Base-by-base conservation (phyloP, 2,888 invertebrate genomes). In the Callimorpha dominula region DNA sequence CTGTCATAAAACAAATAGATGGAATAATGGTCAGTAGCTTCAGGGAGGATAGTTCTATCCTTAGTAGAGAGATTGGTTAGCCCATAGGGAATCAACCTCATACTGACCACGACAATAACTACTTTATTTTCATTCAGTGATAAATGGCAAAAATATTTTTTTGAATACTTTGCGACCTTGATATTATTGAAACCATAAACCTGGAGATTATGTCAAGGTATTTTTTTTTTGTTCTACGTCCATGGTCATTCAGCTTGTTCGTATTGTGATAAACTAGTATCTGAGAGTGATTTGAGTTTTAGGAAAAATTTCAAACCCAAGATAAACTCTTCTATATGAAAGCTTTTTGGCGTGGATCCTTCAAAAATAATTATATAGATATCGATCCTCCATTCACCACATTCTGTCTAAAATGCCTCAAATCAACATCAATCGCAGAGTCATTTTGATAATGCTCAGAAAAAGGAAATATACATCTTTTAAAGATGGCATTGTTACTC, bases 371-470 rank as follows among this genome's bases (percentile, higher is more conserved):
- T 60, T 68, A n/a, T 71, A 54, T 65, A 74, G 67, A 14, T 2
- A 9, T 8, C 4, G 17, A 42, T 68, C n/a, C n/a, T 40, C 71
- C 72, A 70, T 67, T 68, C 43, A 71, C 57, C 65, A 77, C 67
- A 68, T 73, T 72, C 17, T 57, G 14, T 0, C 54, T 54, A 14
- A 42, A 43, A 54, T 4, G 12, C 15, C n/a, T 8, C 1, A 52
- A 81, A 75, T 77, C 65, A 72, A 76, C 75, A 76, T 78, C 68
- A 50, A 57, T 72, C 76, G 77, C 77, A 75, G 73, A 50, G 46
- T 40, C 66, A 49, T 76, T 54, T 83, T 83, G 71, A 73, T 78
- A 72, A 81, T 78, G 78, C 78, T 81, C 78, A 75, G 62, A 60
- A 65, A 65, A 72, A 73, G 71, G 63, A 78, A 81, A 78, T 75